Base-by-base conservation (phyloP, 2,113 vertebrate species). In the Rhineura floridana region DNA sequence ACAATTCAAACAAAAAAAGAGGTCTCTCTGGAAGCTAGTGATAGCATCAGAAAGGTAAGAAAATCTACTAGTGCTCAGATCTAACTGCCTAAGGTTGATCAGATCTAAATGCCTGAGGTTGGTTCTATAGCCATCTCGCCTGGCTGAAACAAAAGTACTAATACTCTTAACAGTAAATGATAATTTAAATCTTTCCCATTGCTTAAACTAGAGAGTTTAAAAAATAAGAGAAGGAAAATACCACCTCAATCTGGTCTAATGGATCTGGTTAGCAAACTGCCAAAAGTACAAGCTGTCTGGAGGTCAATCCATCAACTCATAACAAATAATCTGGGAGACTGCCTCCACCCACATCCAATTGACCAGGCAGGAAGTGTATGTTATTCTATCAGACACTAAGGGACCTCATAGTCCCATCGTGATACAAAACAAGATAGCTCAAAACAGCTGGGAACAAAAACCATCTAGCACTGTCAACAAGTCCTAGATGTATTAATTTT, bases 241-340 rank as follows among this genome's bases (percentile, higher is more conserved):
- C 87, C n/a, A 67, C 28, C n/a, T 42, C 1, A 42, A 15, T 23
- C 50, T 70, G 55, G 67, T n/a, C 63, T 67, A 62, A 15, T 0
- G 0, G 69, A 88, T 28, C 15, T 36, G 21, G 39, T 23, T 3
- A 2, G 0, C 62, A 48, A 75, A 39, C 8, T 91, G 80, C 75
- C 69, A 83, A 82, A 90, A 87, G 50, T 62, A 78, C 7, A 88
- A 87, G 67, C 46, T 83, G 7, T 25, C 70, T 89, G 92, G 59
- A 48, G 46, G 59, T 2, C 33, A 1, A 0, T 65, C 21, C 77
- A 23, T 72, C 33, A 28, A 12, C 11, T 10, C 36, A 46, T 6
- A 89, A 85, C 77, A 81, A 89, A 67, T 73, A 55, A 85, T 50
- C 62, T 77, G 87, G 36, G 46, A 59, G 72, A 39, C 28, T 90